Conservation (phyloP, 2,888 invertebrate genomes). For the Abrostola triplasia region DNA sequence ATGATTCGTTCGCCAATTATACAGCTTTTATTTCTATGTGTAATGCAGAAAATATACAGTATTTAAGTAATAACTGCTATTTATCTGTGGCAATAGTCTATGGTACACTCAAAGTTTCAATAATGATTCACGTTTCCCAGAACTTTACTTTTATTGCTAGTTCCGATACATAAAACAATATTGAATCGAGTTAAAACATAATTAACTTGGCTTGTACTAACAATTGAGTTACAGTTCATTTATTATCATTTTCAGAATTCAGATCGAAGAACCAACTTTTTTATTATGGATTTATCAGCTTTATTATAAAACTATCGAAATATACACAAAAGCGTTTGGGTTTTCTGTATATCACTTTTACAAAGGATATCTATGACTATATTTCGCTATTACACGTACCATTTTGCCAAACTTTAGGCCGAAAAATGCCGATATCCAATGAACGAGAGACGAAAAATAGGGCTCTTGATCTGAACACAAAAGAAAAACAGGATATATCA, state of each 20-base stretch:
- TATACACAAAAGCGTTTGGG: too few species aligned
- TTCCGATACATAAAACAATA: neutral
- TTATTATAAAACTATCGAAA: too few species aligned
- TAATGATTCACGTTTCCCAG: neutral
- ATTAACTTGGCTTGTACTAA: neutral
- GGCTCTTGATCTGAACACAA: slow-evolving; percentile 15
- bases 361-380: too few species aligned
- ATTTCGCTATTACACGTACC: neutral
- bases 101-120: neutral
- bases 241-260: too few species aligned
- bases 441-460: slow-evolving; percentile 11
- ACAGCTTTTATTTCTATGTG: too few species aligned
- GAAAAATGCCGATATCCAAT: slow-evolving; percentile 8
- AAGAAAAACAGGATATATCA: slow-evolving; percentile 45
- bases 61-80: too few species aligned
- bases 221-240: too few species aligned
- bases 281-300: too few species aligned
- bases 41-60: too few species aligned
- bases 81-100: neutral
- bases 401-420: slow-evolving; percentile 4
- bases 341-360: too few species aligned
- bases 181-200: neutral
- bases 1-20: too few species aligned
- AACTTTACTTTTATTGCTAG: neutral
- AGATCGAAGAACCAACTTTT: too few species aligned